Evolutionary conservation across 1,140 invertebrate genomes (phyloP).

Genomic region (Drosophila fuyamai): DNA sequence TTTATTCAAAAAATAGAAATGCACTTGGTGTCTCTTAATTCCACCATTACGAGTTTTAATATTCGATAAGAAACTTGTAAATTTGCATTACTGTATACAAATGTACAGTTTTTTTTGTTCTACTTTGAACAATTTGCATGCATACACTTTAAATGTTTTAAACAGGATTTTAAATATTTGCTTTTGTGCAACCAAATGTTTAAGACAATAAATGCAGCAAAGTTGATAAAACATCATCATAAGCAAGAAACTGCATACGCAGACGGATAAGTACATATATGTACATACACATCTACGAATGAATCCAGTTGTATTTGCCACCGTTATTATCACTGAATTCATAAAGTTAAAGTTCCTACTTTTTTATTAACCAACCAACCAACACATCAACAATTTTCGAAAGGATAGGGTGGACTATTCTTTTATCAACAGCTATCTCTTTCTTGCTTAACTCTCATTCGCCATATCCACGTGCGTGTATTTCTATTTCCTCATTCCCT

Average conservation of each 20-base stretch:
- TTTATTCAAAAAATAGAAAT: too few species aligned
- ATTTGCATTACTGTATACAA: too few species aligned
- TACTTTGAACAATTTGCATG: too few species aligned
- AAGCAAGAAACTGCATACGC: slow-evolving; percentile 26
- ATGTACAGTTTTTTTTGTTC: too few species aligned
- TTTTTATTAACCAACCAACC: slow-evolving; percentile 43
- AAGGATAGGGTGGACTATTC: slow-evolving; percentile 8
- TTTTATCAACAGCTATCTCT: slow-evolving; percentile 18
- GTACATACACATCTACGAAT: slow-evolving; percentile 3
- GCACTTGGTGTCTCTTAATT: too few species aligned
- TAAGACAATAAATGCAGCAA: background rate
- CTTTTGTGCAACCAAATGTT: background rate
- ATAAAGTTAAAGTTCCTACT: slow-evolving; percentile 58
- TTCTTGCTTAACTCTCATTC: slow-evolving; percentile 24
- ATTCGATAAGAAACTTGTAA: too few species aligned
- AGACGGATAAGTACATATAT: slow-evolving; percentile 2
- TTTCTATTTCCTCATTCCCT: slow-evolving; percentile 6
- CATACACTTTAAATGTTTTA: background rate
- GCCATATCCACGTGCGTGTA: slow-evolving; percentile 1
- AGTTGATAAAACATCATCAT: slow-evolving; percentile 5
- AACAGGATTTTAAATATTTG: background rate
- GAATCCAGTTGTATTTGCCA: slow-evolving; percentile 27
- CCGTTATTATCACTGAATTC: slow-evolving; percentile 50
- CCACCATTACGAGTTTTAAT: too few species aligned
- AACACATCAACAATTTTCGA: slow-evolving; percentile 4